Evolutionary conservation across 2,888 invertebrate species (phyloP).

Genomic region (Melanophora roralis): DNA sequence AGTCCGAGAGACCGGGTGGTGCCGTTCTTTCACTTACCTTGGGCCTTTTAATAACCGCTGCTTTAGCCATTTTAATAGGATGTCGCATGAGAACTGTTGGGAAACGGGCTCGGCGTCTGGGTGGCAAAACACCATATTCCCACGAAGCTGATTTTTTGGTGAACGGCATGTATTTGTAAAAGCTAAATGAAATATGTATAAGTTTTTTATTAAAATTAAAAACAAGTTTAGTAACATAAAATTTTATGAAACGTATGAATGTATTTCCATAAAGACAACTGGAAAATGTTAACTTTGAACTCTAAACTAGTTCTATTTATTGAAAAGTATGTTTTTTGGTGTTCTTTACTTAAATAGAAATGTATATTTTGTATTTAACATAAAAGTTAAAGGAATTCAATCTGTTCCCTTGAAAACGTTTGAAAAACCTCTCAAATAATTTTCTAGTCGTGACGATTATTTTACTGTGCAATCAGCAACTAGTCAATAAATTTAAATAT

Average conservation of each 20-base stretch:
- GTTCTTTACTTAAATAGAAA: conserved; percentile 33
- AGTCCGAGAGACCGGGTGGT: conserved; percentile 85
- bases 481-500: conserved; percentile 46
- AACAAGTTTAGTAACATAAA: no score
- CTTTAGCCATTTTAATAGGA: conserved; percentile 88
- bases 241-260: no score
- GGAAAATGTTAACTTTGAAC: not conserved
- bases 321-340: conserved; percentile 42
- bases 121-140: conserved; percentile 88
- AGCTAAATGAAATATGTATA: not conserved
- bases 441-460: conserved; percentile 62
- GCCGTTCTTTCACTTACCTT: conserved; percentile 88
- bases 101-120: conserved; percentile 83
- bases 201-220: conserved; percentile 35
- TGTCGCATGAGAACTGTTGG: conserved; percentile 88
- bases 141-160: conserved; percentile 98
- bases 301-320: conserved; percentile 40
- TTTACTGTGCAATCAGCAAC: conserved; percentile 59
- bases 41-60: conserved; percentile 88
- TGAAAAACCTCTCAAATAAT: conserved; percentile 17
- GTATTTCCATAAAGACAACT: no score
- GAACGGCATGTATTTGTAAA: conserved; percentile 95
- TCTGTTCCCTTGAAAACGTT: not conserved
- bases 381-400: not conserved
- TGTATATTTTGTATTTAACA: not conserved